Evolutionary conservation across 2,888 invertebrate species (phyloP), one percentile per base, ranked within the genome.

Genomic region (Orthonevra nobilis): DNA sequence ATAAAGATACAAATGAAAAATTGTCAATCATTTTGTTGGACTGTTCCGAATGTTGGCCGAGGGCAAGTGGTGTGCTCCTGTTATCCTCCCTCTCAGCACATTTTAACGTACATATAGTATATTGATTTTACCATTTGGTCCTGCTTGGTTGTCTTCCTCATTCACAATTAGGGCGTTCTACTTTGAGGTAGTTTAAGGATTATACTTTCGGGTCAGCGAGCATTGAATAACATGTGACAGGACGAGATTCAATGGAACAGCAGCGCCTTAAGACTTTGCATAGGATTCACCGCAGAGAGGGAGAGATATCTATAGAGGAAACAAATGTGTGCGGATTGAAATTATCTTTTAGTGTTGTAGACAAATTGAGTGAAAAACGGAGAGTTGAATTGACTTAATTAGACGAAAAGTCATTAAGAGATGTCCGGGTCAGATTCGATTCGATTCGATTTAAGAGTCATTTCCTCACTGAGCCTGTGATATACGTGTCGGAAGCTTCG

Each of bases 1-100:
- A 72, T 72, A 77, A 72, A 72, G 52, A 68, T 46, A 70, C 63
- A 66, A 72, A 58, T 56, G 50, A 63, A 70, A 63, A 75, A 70
- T 63, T 58, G 58, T 75, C 69, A 63, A 63, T 70, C 63, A 64
- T 64, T 70, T 44, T 44, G 42, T 36, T 34, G 20, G 40, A 42
- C 12, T 10, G 12, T n/a, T 5, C n/a, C 38, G 14, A 10, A 9
- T n/a, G n/a, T 10, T 0, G 3, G 15, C 20, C 2, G 15, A 28
- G 3, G n/a, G n/a, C n/a, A n/a, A 30, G 0, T 0, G 1, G 15
- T 23, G 36, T 12, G 1, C 5, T 17, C 7, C 10, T 15, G 2
- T 0, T 10, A n/a, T 19, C 12, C n/a, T n/a, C 9, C 15, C 9
- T 17, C 19, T n/a, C 28, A 30, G 12, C 4, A 34, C 9, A 66